Conservation (phyloP, 2,113 vertebrate genomes). For the Mormyrus iriodes region DNA sequence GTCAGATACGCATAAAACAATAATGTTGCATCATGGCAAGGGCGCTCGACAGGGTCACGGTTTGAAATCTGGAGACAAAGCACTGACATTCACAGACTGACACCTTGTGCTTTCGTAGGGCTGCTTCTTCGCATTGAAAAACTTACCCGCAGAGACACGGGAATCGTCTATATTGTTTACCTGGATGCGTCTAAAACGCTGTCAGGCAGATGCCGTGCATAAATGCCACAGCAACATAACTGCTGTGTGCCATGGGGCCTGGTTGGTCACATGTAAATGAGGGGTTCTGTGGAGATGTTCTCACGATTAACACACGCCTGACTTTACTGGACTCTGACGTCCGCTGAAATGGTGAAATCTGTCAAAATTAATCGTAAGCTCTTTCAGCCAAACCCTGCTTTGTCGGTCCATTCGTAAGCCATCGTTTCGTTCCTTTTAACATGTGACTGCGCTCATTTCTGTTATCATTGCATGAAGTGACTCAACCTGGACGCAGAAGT, state of each 20-base stretch:
- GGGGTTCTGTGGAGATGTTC: background rate
- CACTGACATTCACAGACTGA: constrained; percentile 44
- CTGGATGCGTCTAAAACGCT: background rate
- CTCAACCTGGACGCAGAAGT: background rate
- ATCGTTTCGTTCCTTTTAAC: background rate
- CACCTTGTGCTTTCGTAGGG: constrained; percentile 28
- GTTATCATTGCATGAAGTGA: background rate
- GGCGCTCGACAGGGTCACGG: background rate
- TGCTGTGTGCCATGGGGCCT: background rate
- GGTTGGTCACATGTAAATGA: background rate
- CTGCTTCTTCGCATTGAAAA: constrained; percentile 10
- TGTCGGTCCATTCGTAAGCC: background rate
- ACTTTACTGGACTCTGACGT: background rate
- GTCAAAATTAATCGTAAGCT: background rate
- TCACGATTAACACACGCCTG: background rate
- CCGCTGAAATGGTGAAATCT: background rate
- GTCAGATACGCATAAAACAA: background rate
- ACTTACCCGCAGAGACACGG: background rate
- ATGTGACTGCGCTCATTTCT: background rate
- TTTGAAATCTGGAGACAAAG: background rate
- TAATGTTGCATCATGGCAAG: background rate
- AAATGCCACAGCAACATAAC: background rate
- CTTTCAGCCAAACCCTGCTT: background rate
- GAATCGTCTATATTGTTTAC: background rate
- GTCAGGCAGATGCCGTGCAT: background rate